Percentiles rank a stretch among this genome's conserved stretches.
Conservation (phyloP, 2,113 vertebrate genomes). For the Podarcis raffonei region DNA sequence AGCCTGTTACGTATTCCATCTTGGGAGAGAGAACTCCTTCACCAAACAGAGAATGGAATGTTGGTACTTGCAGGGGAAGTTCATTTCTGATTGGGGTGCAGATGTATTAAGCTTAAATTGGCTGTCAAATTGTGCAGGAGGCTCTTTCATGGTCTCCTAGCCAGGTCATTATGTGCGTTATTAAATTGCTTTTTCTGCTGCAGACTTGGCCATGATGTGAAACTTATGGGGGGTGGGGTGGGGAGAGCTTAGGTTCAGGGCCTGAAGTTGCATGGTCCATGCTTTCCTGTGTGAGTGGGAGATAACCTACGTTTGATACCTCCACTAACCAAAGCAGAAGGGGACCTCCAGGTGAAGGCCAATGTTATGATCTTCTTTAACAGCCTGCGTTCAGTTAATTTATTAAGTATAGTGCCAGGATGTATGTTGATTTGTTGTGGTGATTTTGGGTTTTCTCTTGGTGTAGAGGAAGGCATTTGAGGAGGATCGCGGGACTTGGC, state of each 20-base stretch:
- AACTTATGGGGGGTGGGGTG: background rate
- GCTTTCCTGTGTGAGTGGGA: background rate
- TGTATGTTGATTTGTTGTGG: background rate
- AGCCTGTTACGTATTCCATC: background rate
- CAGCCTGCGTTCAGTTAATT: background rate
- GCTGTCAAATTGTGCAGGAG: background rate
- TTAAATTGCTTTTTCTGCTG: background rate
- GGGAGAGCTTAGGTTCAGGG: background rate
- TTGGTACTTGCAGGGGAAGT: background rate
- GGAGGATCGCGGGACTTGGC: conserved; percentile 89
- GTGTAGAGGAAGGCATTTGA: conserved; percentile 91
- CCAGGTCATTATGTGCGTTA: background rate
- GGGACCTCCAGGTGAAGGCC: too few relatives aligned
- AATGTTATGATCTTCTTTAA: background rate
- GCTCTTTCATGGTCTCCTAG: background rate
- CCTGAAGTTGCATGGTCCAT: background rate
- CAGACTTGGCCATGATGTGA: background rate
- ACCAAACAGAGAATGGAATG: background rate
- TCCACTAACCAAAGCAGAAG: background rate
- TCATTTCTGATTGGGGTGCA: background rate
- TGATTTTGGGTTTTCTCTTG: background rate
- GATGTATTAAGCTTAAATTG: background rate
- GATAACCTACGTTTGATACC: background rate
- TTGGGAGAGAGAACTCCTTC: background rate
- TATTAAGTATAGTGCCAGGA: background rate